A percentile compares a stretch with the other conserved stretches of the same genome.
Evolutionary conservation across 2,797 vertebrate genomes (phyloP).

Genomic region (Halcyon smyrnensis): DNA sequence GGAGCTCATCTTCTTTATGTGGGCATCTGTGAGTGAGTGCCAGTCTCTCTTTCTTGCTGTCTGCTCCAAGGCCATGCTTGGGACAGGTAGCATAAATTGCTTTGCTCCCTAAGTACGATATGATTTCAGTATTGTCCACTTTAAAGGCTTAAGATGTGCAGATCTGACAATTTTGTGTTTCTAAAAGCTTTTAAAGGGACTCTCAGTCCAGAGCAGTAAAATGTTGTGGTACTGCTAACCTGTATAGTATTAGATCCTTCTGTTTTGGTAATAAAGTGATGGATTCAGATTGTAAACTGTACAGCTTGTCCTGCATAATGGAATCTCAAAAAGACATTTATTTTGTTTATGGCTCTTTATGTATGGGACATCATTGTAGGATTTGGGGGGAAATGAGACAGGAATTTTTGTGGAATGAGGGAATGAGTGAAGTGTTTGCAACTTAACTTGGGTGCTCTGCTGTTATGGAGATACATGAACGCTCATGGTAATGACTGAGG

Average conservation of each 20-base stretch:
- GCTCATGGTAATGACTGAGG: neutral
- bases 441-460: neutral
- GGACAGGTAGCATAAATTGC: neutral
- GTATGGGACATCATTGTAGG: neutral
- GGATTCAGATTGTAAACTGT: neutral
- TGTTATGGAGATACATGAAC: neutral
- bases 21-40: neutral
- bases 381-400: neutral
- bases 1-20: neutral
- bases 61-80: neutral
- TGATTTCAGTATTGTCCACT: neutral
- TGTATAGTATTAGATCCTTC: neutral
- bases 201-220: neutral
- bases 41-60: neutral
- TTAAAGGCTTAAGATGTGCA: neutral
- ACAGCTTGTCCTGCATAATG: neutral
- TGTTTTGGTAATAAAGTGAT: neutral
- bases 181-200: neutral
- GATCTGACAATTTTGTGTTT: neutral
- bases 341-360: neutral
- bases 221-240: neutral
- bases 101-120: neutral
- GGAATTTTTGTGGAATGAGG: neutral
- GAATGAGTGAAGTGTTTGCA: neutral
- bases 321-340: neutral